Base-by-base conservation (phyloP, 2,797 vertebrate genomes). In the Furcifer pardalis region DNA sequence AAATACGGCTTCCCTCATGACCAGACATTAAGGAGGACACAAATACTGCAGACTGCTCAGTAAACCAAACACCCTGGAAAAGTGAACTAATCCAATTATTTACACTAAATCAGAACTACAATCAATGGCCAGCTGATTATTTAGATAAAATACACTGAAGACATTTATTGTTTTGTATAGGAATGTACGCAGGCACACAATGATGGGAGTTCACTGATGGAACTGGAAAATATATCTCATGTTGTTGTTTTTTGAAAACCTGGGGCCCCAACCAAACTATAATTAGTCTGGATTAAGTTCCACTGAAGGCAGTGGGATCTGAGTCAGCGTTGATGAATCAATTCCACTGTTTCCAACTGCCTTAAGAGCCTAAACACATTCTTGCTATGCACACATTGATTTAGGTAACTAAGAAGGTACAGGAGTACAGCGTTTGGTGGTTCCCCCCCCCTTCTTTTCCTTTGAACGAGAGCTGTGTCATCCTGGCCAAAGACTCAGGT, bases 1-100 rank as follows among this genome's bases (percentile, higher is more conserved):
- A 93, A 92, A 89, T 86, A 91, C 81, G 82, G 90, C 89, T 89
- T 91, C 87, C 89, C 87, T 79, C 85, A 86, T 90, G 90, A 89
- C 86, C 90, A 68, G 89, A 89, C 59, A 87, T 91, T 90, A 88
- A 89, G 80, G 83, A 90, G 89, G 93, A 90, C 72, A 89, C 91
- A 90, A n/a, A 86, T 65, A 23, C 84, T 81, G 82, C 83, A 83
- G 91, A 89, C 62, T 85, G 56, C 81, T 88, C 86, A 69, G 46
- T 63, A 89, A 86, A 86, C 89, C 87, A 90, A 88, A 59, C 87
- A 83, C 74, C 87, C 89, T 80, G 40, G 83, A 69, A 86, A 77
- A 35, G 84, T 90, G 77, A 82, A 92, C 84, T 85, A 85, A 89
- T 81, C 86, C 84, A 88, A 66, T 79, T 90, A 87, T 91, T 90